Evolutionary conservation across 2,113 vertebrate species (phyloP).

Genomic region (Phylloscopus trochiloides): DNA sequence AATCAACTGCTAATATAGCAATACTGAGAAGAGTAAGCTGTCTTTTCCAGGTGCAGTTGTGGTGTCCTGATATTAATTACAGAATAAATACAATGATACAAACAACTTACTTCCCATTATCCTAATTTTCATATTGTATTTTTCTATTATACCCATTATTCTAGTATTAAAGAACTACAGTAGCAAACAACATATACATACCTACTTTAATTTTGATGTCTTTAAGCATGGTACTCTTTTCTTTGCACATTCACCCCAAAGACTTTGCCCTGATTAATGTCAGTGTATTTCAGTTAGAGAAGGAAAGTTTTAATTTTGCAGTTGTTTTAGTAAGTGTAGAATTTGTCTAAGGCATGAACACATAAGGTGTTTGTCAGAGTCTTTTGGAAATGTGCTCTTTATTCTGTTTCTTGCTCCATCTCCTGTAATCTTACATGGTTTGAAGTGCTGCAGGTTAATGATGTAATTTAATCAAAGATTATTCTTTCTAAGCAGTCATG

Average conservation of each 20-base stretch:
- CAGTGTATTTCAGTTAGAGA: background rate
- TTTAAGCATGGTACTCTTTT: background rate
- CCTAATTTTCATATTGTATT: background rate
- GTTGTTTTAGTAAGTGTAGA: background rate
- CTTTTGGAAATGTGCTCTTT: background rate
- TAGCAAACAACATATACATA: background rate
- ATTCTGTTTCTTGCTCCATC: background rate
- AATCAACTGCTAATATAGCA: background rate
- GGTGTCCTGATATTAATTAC: background rate
- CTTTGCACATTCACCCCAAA: background rate
- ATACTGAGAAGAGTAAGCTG: background rate
- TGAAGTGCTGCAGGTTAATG: background rate
- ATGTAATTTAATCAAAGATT: background rate
- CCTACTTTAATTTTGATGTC: background rate
- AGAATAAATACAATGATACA: background rate
- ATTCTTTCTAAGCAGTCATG: background rate
- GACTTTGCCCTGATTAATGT: background rate
- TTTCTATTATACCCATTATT: background rate
- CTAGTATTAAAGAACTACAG: background rate
- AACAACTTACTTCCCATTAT: background rate
- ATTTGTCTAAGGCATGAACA: background rate
- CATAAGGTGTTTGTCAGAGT: rapidly evolving
- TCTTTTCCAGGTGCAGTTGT: background rate
- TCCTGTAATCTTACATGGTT: background rate
- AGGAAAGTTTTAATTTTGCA: background rate